Conservation (phyloP, 2,888 invertebrate species). For the Scaptomyza tumidula region DNA sequence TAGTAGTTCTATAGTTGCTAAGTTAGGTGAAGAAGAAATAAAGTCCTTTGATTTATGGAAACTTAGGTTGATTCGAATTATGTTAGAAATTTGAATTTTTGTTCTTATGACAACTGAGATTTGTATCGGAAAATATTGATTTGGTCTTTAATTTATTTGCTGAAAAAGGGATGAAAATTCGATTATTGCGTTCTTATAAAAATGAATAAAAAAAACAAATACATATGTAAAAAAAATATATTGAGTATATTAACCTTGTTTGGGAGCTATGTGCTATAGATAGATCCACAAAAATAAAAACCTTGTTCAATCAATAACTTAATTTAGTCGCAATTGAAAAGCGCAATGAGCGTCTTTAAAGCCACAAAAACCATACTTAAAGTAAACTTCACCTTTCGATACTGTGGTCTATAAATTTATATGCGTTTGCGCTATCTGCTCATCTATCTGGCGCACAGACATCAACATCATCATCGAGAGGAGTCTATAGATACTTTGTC, state of each 20-base stretch:
- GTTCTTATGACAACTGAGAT: too few species aligned
- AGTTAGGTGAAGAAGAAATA: not conserved
- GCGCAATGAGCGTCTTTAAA: conserved; percentile 41
- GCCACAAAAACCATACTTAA: conserved; percentile 31
- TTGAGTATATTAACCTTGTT: too few species aligned
- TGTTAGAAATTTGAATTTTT: too few species aligned
- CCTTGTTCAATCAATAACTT: not conserved
- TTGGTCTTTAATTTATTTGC: too few species aligned
- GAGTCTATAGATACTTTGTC: conserved; percentile 73
- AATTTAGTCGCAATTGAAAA: conserved; percentile 11
- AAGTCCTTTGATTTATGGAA: not conserved
- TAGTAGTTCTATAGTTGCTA: not conserved
- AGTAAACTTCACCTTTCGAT: conserved; percentile 14
- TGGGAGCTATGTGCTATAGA: too few species aligned
- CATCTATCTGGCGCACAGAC: conserved; percentile 37
- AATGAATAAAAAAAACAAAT: too few species aligned
- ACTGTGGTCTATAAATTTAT: conserved; percentile 12
- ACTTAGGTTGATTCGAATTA: too few species aligned
- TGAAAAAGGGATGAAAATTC: too few species aligned
- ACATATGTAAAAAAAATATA: too few species aligned
- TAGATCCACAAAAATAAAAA: too few species aligned
- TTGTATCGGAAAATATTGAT: too few species aligned
- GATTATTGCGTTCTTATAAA: too few species aligned
- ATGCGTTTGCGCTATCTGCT: conserved; percentile 27
- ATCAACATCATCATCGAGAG: conserved; percentile 40